These are phyloP conservation scores for Pimephales promelas DNA, from an alignment of 2,113 vertebrate genomes.

Conservation along the genomic window DNA sequence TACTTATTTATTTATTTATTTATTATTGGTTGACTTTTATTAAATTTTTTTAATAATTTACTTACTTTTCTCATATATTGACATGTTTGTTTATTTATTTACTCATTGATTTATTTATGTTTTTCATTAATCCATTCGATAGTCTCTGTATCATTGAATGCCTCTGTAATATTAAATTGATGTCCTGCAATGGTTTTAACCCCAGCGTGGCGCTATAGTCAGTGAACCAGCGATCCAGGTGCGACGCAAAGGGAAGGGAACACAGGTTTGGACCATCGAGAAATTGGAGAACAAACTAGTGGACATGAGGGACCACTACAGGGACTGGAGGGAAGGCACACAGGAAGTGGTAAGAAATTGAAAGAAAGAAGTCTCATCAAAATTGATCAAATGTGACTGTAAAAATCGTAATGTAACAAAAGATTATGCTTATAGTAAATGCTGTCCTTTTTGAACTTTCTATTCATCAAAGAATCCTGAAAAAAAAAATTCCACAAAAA, in stretches of 20 bases:
- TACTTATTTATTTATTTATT: no score
- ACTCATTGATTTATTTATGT: not conserved
- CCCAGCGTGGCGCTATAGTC: conserved; percentile 92
- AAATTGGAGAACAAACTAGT: conserved; percentile 97
- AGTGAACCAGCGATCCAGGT: conserved; percentile 97
- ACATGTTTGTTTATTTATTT: not conserved
- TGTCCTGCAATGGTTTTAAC: not conserved
- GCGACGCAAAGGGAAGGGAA: conserved; percentile 88
- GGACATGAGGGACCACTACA: conserved; percentile 97
- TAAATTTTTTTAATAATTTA: no score
- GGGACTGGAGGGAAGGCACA: conserved; percentile 91
- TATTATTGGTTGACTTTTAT: no score
- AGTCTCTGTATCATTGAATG: not conserved
- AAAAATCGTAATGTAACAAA: not conserved
- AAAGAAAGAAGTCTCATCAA: not conserved
- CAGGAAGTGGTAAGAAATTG: conserved; percentile 66
- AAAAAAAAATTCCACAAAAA: no score
- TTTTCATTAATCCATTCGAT: no score
- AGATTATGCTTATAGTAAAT: not conserved
- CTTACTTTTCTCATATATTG: not conserved
- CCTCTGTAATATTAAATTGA: not conserved
- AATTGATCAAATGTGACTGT: no score
- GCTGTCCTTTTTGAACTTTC: not conserved
- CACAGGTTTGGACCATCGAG: conserved; percentile 97
- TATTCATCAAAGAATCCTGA: no score